Percentiles rank a stretch among this genome's conserved stretches.
Evolutionary conservation across 2,797 vertebrate genomes (phyloP).

Genomic region (Microctenopoma steveboyesi): DNA sequence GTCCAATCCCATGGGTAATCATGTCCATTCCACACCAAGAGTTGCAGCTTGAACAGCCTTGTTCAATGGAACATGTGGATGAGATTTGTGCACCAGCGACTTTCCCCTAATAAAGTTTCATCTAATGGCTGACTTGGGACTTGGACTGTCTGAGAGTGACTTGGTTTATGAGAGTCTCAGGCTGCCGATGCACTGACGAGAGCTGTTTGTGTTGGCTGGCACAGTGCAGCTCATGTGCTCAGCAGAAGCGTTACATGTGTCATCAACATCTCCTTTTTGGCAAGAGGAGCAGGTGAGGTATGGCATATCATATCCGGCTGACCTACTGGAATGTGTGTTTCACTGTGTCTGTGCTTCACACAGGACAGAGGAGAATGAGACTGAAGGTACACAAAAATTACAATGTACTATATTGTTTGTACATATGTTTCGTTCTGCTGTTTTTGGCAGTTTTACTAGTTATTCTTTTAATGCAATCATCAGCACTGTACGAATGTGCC

Average conservation of each 20-base stretch:
- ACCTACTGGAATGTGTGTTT: slow-evolving; percentile 33
- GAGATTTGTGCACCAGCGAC: slow-evolving; percentile 43
- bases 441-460: background rate
- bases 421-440: background rate
- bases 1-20: slow-evolving; percentile 61
- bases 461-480: background rate
- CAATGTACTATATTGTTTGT: background rate
- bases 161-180: slow-evolving; percentile 27
- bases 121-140: slow-evolving; percentile 48
- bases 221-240: slow-evolving; percentile 57
- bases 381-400: slow-evolving; percentile 13
- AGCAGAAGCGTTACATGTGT: slow-evolving; percentile 61
- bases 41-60: slow-evolving; percentile 51
- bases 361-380: slow-evolving; percentile 12
- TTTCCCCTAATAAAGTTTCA: slow-evolving; percentile 43
- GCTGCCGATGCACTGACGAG: slow-evolving; percentile 50
- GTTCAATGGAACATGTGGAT: slow-evolving; percentile 39
- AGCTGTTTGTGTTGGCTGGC: slow-evolving; percentile 63
- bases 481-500: background rate
- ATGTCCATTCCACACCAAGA: slow-evolving; percentile 53
- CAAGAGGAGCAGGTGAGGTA: slow-evolving; percentile 44
- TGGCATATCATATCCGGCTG: slow-evolving; percentile 47
- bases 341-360: slow-evolving; percentile 10
- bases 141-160: slow-evolving; percentile 35
- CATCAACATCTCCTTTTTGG: slow-evolving; percentile 48